Evolutionary conservation across 2,888 invertebrate genomes (phyloP).

Genomic region (Gnatocerus cornutus): DNA sequence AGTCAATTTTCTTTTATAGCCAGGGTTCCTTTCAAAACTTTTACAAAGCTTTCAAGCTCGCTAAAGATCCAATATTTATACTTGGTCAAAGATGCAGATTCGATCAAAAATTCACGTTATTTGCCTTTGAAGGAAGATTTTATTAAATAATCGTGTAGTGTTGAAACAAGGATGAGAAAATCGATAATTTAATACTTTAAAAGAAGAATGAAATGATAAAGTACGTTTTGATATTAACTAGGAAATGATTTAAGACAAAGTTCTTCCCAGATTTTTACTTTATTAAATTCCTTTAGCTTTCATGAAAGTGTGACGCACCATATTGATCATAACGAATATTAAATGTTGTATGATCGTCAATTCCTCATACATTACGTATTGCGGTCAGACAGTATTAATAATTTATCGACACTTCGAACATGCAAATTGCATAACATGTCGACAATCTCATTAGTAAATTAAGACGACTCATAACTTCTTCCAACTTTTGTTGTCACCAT

Average conservation of each 20-base stretch:
- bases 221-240: slow-evolving; percentile 41
- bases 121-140: slow-evolving; percentile 37
- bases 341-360: not conserved
- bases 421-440: no score
- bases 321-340: slow-evolving; percentile 17
- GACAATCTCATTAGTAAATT: no score
- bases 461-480: no score
- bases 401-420: no score
- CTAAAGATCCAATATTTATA: slow-evolving; percentile 32
- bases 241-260: slow-evolving; percentile 36
- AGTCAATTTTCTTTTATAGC: slow-evolving; percentile 20
- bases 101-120: slow-evolving; percentile 52
- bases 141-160: slow-evolving; percentile 39
- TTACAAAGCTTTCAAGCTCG: slow-evolving; percentile 11
- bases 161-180: slow-evolving; percentile 10
- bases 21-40: slow-evolving; percentile 7
- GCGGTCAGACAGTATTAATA: no score
- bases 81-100: slow-evolving; percentile 37
- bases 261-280: slow-evolving; percentile 28
- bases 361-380: not conserved
- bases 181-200: slow-evolving; percentile 28
- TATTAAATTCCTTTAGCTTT: slow-evolving; percentile 32
- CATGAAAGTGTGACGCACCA: slow-evolving; percentile 11
- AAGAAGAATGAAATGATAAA: slow-evolving; percentile 30
- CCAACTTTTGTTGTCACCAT: not conserved